Conservation (phyloP, 53 echinoderm and acorn worm genomes). For the Glandiceps talaboti region DNA sequence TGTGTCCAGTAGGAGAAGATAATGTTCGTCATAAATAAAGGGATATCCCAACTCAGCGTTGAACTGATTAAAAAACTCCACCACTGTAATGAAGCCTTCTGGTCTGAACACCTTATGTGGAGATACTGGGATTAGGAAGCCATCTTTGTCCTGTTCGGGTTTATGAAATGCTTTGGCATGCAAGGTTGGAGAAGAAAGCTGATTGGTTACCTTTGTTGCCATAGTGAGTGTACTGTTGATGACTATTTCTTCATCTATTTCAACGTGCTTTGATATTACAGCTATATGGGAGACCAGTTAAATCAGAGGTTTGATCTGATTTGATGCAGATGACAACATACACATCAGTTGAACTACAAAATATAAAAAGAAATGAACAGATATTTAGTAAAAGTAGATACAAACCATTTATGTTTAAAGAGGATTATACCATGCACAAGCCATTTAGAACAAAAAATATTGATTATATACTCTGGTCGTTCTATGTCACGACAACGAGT, state of each 20-base stretch:
- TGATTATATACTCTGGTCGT: too few relatives aligned
- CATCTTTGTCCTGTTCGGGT: neutral
- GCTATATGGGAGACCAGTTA: too few relatives aligned
- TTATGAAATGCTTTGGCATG: neutral
- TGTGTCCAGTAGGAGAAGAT: constrained; percentile 61
- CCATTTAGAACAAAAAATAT: too few relatives aligned
- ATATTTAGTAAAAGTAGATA: too few relatives aligned
- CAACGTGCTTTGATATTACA: too few relatives aligned
- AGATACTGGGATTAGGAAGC: neutral
- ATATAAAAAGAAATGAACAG: too few relatives aligned
- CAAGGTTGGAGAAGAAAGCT: neutral
- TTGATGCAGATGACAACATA: too few relatives aligned
- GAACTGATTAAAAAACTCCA: constrained; percentile 57
- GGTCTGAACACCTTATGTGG: neutral
- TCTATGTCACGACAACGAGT: too few relatives aligned
- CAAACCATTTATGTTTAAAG: too few relatives aligned
- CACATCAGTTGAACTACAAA: too few relatives aligned
- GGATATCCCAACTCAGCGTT: constrained; percentile 52
- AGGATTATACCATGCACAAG: too few relatives aligned
- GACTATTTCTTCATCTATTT: neutral
- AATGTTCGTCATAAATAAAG: constrained; percentile 40
- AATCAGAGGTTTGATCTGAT: too few relatives aligned
- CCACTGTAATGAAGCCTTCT: constrained; percentile 43
- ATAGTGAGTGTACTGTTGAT: neutral
- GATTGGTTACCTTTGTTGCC: neutral